Evolutionary conservation across 2,888 invertebrate genomes (phyloP).

Genomic region (Drosophila basisetae): DNA sequence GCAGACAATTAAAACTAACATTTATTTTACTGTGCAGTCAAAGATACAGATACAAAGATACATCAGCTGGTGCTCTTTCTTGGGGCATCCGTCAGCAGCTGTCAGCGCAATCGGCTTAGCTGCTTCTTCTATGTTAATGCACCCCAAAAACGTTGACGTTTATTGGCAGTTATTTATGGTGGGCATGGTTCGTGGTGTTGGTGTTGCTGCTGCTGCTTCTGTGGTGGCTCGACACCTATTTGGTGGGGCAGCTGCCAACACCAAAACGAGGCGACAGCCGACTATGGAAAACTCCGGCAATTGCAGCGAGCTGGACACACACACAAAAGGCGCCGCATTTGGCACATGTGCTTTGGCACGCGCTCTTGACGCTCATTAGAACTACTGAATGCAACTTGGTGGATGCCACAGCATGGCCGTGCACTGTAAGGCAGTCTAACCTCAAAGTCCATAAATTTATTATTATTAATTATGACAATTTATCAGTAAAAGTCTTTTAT

Average conservation of each 20-base stretch:
- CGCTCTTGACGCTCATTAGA: slow-evolving; percentile 72
- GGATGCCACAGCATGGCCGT: slow-evolving; percentile 35
- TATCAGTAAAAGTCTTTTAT: slow-evolving; percentile 72
- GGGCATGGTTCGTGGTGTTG: slow-evolving; percentile 48
- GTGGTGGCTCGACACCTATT: slow-evolving; percentile 60
- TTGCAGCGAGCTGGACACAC: slow-evolving; percentile 55
- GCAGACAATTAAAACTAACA: background rate
- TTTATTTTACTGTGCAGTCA: slow-evolving; percentile 5
- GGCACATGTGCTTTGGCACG: slow-evolving; percentile 70
- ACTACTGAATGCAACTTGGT: slow-evolving; percentile 32
- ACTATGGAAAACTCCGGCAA: slow-evolving; percentile 76
- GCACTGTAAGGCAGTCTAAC: slow-evolving; percentile 50
- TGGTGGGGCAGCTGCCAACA: slow-evolving; percentile 56
- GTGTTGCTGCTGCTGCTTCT: slow-evolving; percentile 11
- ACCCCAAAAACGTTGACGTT: slow-evolving; percentile 76
- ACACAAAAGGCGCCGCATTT: slow-evolving; percentile 60
- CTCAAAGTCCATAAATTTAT: slow-evolving; percentile 65
- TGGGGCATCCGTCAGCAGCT: slow-evolving; percentile 56
- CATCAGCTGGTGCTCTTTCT: slow-evolving; percentile 29
- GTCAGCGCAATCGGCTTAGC: slow-evolving; percentile 73
- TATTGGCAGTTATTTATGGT: slow-evolving; percentile 80
- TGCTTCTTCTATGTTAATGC: slow-evolving; percentile 75
- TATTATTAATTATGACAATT: slow-evolving; percentile 79
- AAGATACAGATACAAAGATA: slow-evolving; percentile 26
- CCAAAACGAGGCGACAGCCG: slow-evolving; percentile 55